These are phyloP conservation scores for Lagopus leucura DNA, from an alignment of 2,113 vertebrate genomes.

Conservation along the genomic window DNA sequence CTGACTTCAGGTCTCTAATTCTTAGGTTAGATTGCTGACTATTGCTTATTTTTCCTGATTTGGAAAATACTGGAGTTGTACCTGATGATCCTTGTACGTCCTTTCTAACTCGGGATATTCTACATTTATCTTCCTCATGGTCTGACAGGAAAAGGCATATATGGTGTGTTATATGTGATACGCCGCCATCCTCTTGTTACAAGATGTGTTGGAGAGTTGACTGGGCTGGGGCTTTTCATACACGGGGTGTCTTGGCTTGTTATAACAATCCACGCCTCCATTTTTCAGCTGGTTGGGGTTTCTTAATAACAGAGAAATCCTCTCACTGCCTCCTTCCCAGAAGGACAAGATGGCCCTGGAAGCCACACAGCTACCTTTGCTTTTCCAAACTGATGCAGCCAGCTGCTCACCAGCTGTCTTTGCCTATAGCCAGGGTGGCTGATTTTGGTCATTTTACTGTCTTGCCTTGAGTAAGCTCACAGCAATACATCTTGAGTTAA, in stretches of 20 bases:
- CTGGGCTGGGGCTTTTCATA: background rate
- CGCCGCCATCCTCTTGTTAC: background rate
- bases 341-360: background rate
- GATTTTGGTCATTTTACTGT: background rate
- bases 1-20: background rate
- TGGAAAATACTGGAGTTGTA: background rate
- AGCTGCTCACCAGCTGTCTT: background rate
- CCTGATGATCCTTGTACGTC: background rate
- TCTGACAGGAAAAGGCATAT: background rate
- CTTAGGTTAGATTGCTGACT: background rate
- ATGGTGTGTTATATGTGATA: background rate
- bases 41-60: background rate
- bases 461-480: background rate
- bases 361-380: accelerated
- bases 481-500: accelerated
- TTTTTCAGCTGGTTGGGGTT: background rate
- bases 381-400: accelerated
- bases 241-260: background rate
- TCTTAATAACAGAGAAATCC: background rate
- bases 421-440: accelerated
- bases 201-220: accelerated
- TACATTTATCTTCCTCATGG: accelerated
- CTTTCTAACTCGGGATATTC: background rate
- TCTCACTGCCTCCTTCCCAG: background rate
- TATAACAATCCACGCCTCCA: background rate